Percentiles rank a stretch among this genome's conserved stretches.
Evolutionary conservation across 2,797 vertebrate genomes (phyloP).

Genomic region (Clarias pachynema): DNA sequence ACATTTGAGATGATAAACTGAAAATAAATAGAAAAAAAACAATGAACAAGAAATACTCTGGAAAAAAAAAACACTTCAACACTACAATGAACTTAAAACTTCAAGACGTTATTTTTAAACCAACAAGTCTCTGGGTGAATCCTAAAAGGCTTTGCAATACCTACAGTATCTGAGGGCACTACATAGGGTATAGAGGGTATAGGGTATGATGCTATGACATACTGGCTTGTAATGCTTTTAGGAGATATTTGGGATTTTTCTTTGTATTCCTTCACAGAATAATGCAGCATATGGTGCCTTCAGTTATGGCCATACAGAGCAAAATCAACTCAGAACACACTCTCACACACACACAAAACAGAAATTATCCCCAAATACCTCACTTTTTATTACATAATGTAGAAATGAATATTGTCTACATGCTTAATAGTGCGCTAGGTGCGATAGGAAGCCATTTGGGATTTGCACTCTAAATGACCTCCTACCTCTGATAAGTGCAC

Average conservation of each 20-base stretch:
- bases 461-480: background rate
- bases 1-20: constrained; percentile 30
- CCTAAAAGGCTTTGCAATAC: background rate
- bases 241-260: background rate
- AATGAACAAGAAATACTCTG: constrained; percentile 3
- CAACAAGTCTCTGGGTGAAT: constrained; percentile 1
- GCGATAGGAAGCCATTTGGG: background rate
- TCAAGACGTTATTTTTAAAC: constrained; percentile 2
- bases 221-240: constrained; percentile 2
- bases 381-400: background rate
- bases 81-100: constrained; percentile 40
- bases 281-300: constrained; percentile 32
- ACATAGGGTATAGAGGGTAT: background rate
- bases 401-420: background rate
- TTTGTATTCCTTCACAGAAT: background rate
- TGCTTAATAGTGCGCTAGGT: background rate
- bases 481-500: background rate
- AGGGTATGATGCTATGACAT: background rate
- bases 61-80: constrained; percentile 5
- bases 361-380: constrained; percentile 2
- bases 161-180: background rate
- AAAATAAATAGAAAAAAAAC: constrained; percentile 33
- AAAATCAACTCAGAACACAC: background rate
- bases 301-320: constrained; percentile 5
- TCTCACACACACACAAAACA: background rate